These are phyloP conservation scores for Scaptomyza polygonia DNA, from an alignment of 2,888 invertebrate species.

Conservation along the genomic window DNA sequence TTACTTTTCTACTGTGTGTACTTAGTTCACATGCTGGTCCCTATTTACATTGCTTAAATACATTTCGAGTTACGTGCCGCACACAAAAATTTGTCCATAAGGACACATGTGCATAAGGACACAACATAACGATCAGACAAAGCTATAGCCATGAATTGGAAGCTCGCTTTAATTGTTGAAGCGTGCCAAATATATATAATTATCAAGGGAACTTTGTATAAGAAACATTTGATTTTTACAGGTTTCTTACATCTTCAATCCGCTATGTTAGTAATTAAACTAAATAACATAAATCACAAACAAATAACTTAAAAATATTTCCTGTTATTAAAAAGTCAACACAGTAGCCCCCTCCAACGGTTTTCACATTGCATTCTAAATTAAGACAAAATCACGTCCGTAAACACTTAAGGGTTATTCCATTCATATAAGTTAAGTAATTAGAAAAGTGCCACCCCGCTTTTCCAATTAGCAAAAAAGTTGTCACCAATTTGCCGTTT, in stretches of 20 bases:
- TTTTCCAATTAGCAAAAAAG: slow-evolving; percentile 66
- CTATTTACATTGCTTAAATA: slow-evolving; percentile 66
- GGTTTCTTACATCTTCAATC: no score
- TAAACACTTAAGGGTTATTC: slow-evolving; percentile 28
- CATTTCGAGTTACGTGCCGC: slow-evolving; percentile 62
- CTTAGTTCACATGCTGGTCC: slow-evolving; percentile 31
- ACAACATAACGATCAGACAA: neutral
- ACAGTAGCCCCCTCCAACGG: no score
- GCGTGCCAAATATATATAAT: slow-evolving; percentile 43
- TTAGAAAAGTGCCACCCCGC: slow-evolving; percentile 53
- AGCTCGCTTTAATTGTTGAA: slow-evolving; percentile 57
- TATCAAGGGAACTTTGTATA: slow-evolving; percentile 11
- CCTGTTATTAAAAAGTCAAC: neutral
- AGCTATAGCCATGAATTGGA: slow-evolving; percentile 15
- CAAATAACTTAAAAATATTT: neutral
- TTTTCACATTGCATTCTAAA: slow-evolving; percentile 24
- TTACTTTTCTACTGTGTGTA: neutral
- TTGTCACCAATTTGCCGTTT: slow-evolving; percentile 40
- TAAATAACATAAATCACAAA: no score
- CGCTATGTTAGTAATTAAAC: no score
- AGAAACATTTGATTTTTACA: no score
- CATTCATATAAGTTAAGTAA: slow-evolving; percentile 60
- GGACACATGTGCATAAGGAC: slow-evolving; percentile 26
- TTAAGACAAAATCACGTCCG: slow-evolving; percentile 64
- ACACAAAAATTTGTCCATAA: slow-evolving; percentile 8